Base-by-base conservation (phyloP, 2,113 vertebrate species). In the Suncus etruscus region DNA sequence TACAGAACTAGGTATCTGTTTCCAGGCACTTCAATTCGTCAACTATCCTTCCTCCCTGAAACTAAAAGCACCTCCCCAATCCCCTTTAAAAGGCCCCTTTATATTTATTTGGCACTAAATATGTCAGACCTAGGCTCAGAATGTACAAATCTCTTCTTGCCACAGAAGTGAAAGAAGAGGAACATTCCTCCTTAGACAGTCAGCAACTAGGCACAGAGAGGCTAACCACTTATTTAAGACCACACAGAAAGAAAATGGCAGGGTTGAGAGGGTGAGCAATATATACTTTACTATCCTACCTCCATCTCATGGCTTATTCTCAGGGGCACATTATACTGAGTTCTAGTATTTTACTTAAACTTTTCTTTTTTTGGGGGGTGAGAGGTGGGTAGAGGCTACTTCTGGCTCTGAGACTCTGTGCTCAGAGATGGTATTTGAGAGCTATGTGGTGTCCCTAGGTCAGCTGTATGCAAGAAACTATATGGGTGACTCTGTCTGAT, bases 191-290 rank as follows among this genome's bases (percentile, higher is more conserved):
- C 70, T 79, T 73, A 27, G 76, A 79, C 74, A 61, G 6, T 25
- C 14, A 54, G 54, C 72, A 65, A 87, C 79, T 58, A 94, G 82
- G 73, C 69, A 63, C 32, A 51, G 58, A 61, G 31, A 79, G 39
- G 58, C 0, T 45, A 45, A 25, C 63, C 50, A 18, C 3, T 16
- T 18, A 18, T 6, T 48, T 72, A 63, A 61, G 83, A 39, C 66
- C 68, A 48, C 50, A 24, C 45, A 39, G 39, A 39, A 39, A 39
- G 39, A 39, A 39, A 39, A 39, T 39, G 39, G 39, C 39, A 39
- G 39, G 39, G 39, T 39, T 39, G 39, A 39, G 39, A 39, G 39
- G 5, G 39, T 39, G 39, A 39, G 39, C 39, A 39, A 5, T 39
- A 39, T 39, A 39, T 39, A 39, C 39, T 39, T 39, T 3, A 5